Base-by-base conservation (phyloP, 2,888 invertebrate genomes). In the Micoletzkya japonica region DNA sequence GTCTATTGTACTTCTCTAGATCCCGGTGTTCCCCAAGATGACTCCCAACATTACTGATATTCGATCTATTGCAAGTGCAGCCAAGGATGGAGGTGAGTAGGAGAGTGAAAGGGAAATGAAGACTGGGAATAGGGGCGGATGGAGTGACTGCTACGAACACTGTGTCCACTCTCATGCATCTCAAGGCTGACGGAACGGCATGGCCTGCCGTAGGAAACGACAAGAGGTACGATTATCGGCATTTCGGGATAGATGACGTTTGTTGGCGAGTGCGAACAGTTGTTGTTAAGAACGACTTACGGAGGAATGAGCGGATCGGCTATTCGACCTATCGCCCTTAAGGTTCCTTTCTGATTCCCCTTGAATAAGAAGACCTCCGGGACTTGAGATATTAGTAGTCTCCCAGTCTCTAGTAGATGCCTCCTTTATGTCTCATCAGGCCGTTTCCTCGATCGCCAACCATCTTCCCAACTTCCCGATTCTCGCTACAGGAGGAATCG, bases 61-160 rank as follows among this genome's bases (percentile, higher is more conserved):
- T 64, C 91, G 92, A 0, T 88, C 89, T 49, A 94, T 98, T 76
- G 97, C 97, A 0, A 87, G 86, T 79, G 97, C 97, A 2, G 97
- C 97, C 0, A 87, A 93, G 81, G 91, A 92, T 7, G 68, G 68
- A 57, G 68, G 68, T 58, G 30, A 50, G 63, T 24, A 26, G n/a
- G 36, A 63, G 28, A 37, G 44, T 14, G 10, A 50, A 63, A 44
- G 63, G 63, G 44, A 63, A 67, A 20, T 2, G 32, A 36, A 94
- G 95, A 66, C 37, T 20, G 24, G 7, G 44, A 10, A 2, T 30
- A 69, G 91, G 92, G 2, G 97, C 97, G 0, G 90, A 91, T 86
- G 97, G 97, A 1, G 96, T 97, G 0, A 93, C 97, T 0, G 95
- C 96, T 0, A 97, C 97, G 70, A 98, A 98, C 87, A 98, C 97